Evolutionary conservation across 2,797 vertebrate species (phyloP).

Genomic region (Pantherophis alleghaniensis): DNA sequence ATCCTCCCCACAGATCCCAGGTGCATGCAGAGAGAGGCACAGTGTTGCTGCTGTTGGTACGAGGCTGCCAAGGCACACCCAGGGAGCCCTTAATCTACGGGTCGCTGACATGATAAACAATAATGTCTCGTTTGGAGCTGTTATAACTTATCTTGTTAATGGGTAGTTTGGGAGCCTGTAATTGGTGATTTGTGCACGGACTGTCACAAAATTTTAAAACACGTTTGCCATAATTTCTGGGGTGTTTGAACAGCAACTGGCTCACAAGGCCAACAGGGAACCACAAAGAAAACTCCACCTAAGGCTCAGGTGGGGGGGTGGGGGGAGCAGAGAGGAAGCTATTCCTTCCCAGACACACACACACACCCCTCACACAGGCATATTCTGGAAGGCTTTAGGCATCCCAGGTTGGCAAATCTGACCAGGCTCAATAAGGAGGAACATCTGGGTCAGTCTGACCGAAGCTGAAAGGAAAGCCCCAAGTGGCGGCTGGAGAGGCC

Average conservation of each 20-base stretch:
- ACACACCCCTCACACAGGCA: no score
- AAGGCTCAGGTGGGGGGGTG: background rate
- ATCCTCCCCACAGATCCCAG: conserved; percentile 24
- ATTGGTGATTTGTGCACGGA: conserved; percentile 70
- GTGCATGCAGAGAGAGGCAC: accelerated
- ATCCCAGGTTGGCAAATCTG: background rate
- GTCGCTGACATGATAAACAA: conserved; percentile 67
- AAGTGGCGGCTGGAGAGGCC: background rate
- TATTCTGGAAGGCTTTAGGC: no score
- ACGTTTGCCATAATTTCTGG: conserved; percentile 62
- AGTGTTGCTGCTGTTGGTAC: conserved; percentile 30
- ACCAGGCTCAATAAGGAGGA: background rate
- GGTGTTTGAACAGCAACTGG: conserved; percentile 54
- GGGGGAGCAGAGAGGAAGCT: background rate
- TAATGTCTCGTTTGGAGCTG: conserved; percentile 65
- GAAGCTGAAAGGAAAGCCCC: background rate
- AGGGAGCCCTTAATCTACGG: conserved; percentile 67
- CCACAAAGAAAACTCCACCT: conserved; percentile 22
- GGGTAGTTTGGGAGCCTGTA: conserved; percentile 65
- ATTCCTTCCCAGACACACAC: background rate
- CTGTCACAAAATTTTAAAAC: conserved; percentile 67
- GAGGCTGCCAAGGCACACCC: conserved; percentile 57
- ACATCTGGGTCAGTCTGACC: background rate
- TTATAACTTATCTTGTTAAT: conserved; percentile 66
- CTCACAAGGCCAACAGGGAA: conserved; percentile 13